Conservation (phyloP, 2,888 invertebrate genomes). For the Erebia palarica region DNA sequence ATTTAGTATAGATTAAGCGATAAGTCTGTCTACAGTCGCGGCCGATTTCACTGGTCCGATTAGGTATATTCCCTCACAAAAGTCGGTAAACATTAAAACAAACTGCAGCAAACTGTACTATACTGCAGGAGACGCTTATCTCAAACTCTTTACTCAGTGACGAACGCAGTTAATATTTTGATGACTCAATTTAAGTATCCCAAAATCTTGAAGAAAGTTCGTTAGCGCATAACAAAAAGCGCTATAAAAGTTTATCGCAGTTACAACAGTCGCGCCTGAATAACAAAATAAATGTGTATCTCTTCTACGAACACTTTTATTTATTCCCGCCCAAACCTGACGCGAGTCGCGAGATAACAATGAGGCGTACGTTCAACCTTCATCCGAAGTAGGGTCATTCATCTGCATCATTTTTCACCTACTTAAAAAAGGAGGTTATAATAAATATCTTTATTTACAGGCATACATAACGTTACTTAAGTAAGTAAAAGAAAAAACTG, state of each 20-base stretch:
- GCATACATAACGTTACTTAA: too few relatives aligned
- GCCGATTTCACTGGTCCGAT: too few relatives aligned
- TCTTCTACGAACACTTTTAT: conserved; percentile 78
- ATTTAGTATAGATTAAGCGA: too few relatives aligned
- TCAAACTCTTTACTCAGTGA: background rate
- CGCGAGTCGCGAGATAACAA: conserved; percentile 75
- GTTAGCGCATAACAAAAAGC: conserved; percentile 71
- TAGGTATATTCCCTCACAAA: too few relatives aligned
- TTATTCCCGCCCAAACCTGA: conserved; percentile 74
- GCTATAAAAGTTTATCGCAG: conserved; percentile 76
- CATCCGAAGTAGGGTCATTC: conserved; percentile 48
- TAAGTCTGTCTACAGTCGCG: too few relatives aligned
- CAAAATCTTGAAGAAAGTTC: conserved; percentile 57
- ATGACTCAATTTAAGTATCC: conserved; percentile 20
- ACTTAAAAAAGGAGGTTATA: background rate
- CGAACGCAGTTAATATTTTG: conserved; percentile 9
- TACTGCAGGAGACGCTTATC: too few relatives aligned
- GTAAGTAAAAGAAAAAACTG: too few relatives aligned
- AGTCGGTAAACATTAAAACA: too few relatives aligned
- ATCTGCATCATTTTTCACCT: background rate
- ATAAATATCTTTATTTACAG: too few relatives aligned
- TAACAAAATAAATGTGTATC: conserved; percentile 76
- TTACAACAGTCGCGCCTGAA: conserved; percentile 66
- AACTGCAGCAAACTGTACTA: too few relatives aligned
- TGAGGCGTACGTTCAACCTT: conserved; percentile 72